Evolutionary conservation across 2,888 invertebrate species (phyloP), one percentile per base, ranked within the genome.

Genomic region (Sepiola atlantica): DNA sequence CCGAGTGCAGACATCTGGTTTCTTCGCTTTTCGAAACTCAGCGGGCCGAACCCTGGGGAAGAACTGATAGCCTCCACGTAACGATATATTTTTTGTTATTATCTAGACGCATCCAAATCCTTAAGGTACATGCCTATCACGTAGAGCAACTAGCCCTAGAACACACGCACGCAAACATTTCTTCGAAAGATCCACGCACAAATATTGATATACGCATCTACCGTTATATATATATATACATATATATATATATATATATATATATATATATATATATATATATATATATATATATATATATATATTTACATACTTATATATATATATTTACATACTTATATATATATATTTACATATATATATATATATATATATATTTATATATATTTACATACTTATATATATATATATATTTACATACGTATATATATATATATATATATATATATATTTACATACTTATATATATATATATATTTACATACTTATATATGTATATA

Each of bases 81-180:
- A 77, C 77, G 77, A 77, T 77, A 45, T 77, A 77, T 77, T 77
- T n/a, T 77, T 77, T 77, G 77, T 77, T 77, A 77, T 77, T 77
- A 77, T 77, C n/a, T 77, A 77, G 77, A 16, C 77, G n/a, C n/a
- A n/a, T n/a, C 77, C 77, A 77, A 77, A 77, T 77, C 77, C 77
- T 77, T 77, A 77, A 77, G 77, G 77, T n/a, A 77, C 77, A 77
- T 77, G n/a, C n/a, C 77, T 77, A 77, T 77, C 77, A 77, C 77
- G 77, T 77, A 77, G 77, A 77, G 12, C n/a, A 77, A 77, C 77
- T 77, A n/a, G 77, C 77, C 77, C 77, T 12, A 77, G 32, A 32
- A 28, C 12, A 77, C 77, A 2, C 77, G 14, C n/a, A 10, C 6
- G 16, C 77, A n/a, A 28, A 77, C 77, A 28, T n/a, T n/a, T n/a